Evolutionary conservation across 2,888 invertebrate genomes (phyloP).

Genomic region (Crepidodera aurea): DNA sequence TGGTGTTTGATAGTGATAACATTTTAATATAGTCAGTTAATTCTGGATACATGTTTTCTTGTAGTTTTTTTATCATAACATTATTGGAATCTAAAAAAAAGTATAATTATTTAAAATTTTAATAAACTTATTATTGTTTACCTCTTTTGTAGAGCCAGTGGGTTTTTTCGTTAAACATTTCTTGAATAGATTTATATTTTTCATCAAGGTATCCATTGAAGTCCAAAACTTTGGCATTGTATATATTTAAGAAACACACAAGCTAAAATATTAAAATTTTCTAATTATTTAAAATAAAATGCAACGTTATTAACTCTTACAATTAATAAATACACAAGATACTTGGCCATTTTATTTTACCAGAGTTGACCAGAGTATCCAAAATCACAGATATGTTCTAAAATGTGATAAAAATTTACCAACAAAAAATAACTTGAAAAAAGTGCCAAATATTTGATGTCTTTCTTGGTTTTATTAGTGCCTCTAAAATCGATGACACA

Average conservation of each 20-base stretch:
- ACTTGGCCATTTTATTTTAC: conserved; percentile 11
- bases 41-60: conserved; percentile 6
- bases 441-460: neutral
- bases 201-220: conserved; percentile 9
- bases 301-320: neutral
- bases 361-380: neutral
- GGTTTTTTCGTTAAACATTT: neutral
- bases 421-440: neutral
- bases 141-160: conserved; percentile 13
- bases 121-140: neutral
- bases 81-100: conserved; percentile 12
- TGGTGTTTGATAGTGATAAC: conserved; percentile 29
- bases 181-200: conserved; percentile 3
- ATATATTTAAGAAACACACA: neutral
- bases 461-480: neutral
- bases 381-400: neutral
- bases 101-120: neutral
- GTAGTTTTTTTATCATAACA: neutral
- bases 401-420: neutral
- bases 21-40: conserved; percentile 6
- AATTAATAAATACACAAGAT: conserved; percentile 10
- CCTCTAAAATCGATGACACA: neutral
- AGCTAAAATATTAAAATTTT: conserved; percentile 9
- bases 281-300: neutral
- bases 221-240: conserved; percentile 1